Percentiles rank a stretch among this genome's conserved stretches.
Conservation (phyloP, 2,113 vertebrate genomes). For the Polyodon spathula region DNA sequence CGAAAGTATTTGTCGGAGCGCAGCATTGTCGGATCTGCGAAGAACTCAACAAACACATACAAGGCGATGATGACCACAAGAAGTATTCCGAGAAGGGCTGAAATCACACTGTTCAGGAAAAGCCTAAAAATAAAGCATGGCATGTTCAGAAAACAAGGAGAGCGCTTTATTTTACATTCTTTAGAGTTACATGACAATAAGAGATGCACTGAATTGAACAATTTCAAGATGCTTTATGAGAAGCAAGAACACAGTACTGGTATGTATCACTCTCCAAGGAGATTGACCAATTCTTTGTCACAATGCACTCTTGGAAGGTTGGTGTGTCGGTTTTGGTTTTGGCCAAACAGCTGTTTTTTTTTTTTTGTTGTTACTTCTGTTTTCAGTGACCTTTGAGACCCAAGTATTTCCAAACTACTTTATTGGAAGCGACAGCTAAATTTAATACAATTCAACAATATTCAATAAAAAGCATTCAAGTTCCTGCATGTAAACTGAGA, state of each 20-base stretch:
- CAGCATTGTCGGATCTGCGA: slow-evolving; percentile 70
- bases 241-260: background rate
- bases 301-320: background rate
- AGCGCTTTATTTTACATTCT: no score
- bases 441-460: no score
- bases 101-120: slow-evolving; percentile 79
- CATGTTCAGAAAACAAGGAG: background rate
- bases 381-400: no score
- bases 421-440: no score
- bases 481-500: no score
- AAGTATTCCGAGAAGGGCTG: slow-evolving; percentile 73
- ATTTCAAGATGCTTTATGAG: background rate
- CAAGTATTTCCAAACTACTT: no score
- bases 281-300: background rate
- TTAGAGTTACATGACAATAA: no score
- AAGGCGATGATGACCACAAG: slow-evolving; percentile 71
- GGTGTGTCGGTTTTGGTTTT: no score
- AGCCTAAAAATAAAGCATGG: slow-evolving; percentile 47
- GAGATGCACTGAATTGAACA: slow-evolving; percentile 27
- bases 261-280: background rate
- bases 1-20: slow-evolving; percentile 74
- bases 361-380: background rate
- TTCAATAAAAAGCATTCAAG: no score
- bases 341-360: background rate
- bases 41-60: slow-evolving; percentile 81